Evolutionary conservation across 2,888 invertebrate genomes (phyloP).

Genomic region (Sarcophaga subvicina): DNA sequence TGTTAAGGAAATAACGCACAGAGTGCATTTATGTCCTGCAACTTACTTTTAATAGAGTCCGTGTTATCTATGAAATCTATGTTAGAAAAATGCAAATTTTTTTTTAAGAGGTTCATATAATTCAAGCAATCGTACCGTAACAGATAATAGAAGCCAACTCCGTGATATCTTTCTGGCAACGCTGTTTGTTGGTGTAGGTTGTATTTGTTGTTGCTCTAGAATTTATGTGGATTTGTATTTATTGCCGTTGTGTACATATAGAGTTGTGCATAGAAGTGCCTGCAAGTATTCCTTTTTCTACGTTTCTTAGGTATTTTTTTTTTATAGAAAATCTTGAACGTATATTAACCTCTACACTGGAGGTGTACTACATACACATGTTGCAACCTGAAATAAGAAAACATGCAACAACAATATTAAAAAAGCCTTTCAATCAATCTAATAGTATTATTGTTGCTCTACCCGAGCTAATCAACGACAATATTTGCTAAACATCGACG

Average conservation of each 20-base stretch:
- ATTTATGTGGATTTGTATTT: conserved; percentile 36
- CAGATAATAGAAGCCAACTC: no score
- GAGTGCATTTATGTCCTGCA: no score
- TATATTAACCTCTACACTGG: conserved; percentile 61
- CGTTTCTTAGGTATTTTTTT: not conserved
- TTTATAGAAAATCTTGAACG: conserved; percentile 55
- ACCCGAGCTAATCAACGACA: conserved; percentile 79
- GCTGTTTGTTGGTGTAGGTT: conserved; percentile 62
- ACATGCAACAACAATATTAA: conserved; percentile 17
- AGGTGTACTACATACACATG: conserved; percentile 20
- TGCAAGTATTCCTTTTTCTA: conserved; percentile 71
- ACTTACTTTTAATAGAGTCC: no score
- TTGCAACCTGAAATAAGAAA: conserved; percentile 37
- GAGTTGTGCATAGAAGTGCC: conserved; percentile 55
- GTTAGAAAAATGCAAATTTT: no score
- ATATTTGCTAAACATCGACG: conserved; percentile 73
- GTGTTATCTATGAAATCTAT: no score
- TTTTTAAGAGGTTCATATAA: no score
- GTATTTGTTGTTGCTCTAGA: conserved; percentile 64
- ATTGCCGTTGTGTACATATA: conserved; percentile 18
- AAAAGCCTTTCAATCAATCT: not conserved
- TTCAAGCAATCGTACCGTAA: no score
- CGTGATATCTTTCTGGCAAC: conserved; percentile 19
- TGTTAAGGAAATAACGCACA: no score
- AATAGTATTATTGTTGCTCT: conserved; percentile 65